These are phyloP conservation scores for Limenitis arthemis DNA, from an alignment of 2,888 invertebrate genomes.

Conservation along the genomic window DNA sequence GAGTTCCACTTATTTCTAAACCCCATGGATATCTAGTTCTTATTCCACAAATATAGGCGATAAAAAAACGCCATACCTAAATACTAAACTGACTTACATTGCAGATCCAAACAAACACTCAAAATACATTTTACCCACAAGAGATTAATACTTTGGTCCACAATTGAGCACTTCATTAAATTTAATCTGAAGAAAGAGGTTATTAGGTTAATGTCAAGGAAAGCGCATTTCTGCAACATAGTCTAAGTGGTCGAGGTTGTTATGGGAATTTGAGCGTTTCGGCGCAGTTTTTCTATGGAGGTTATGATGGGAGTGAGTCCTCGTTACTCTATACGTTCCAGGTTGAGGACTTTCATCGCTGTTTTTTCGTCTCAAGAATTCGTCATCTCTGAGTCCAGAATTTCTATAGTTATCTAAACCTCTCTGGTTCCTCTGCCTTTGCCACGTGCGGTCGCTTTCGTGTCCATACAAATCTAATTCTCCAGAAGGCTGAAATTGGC, in stretches of 20 bases:
- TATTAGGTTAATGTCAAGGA: constrained; percentile 61
- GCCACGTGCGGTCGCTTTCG: constrained; percentile 71
- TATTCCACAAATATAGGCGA: constrained; percentile 2
- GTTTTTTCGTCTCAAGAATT: constrained; percentile 48
- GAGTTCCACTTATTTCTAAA: neutral
- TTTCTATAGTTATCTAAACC: constrained; percentile 54
- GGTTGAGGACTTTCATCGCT: constrained; percentile 60
- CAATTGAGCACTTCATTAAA: constrained; percentile 59
- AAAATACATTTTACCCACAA: constrained; percentile 26
- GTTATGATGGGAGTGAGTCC: constrained; percentile 77
- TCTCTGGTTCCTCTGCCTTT: constrained; percentile 56
- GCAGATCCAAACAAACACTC: constrained; percentile 19
- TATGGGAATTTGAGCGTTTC: constrained; percentile 74
- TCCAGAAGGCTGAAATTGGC: constrained; percentile 75
- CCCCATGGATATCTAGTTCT: neutral
- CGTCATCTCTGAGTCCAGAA: constrained; percentile 46
- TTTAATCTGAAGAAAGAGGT: constrained; percentile 28
- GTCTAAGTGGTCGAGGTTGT: constrained; percentile 75
- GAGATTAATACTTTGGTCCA: constrained; percentile 63
- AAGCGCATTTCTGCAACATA: constrained; percentile 77
- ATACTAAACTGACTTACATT: constrained; percentile 16
- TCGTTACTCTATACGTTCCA: constrained; percentile 57
- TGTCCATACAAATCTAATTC: constrained; percentile 78
- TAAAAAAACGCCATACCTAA: constrained; percentile 4
- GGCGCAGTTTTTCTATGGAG: constrained; percentile 68